Conservation (phyloP, 1,140 invertebrate species). For the Cylas formicarius region DNA sequence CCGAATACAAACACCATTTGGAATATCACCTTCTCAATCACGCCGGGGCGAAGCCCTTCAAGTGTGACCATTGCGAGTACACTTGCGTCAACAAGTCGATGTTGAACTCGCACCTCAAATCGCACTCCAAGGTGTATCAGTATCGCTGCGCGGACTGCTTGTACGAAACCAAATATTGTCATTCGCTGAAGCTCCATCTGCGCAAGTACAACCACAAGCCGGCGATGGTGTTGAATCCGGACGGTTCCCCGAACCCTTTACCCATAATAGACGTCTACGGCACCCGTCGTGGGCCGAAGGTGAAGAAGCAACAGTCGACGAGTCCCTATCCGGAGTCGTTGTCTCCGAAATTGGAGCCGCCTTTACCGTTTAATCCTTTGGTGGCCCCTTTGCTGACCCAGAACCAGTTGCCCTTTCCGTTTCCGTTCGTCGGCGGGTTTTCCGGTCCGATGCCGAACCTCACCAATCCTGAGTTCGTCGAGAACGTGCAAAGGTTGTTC, state of each 20-base stretch:
- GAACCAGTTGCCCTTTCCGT: slow-evolving; percentile 27
- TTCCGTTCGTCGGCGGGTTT: slow-evolving; percentile 30
- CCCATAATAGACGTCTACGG: slow-evolving; percentile 88
- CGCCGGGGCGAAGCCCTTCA: slow-evolving; percentile 92
- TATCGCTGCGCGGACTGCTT: slow-evolving; percentile 90
- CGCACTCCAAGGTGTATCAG: slow-evolving; percentile 94
- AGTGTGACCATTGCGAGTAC: slow-evolving; percentile 87
- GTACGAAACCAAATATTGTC: slow-evolving; percentile 98
- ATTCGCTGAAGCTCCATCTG: slow-evolving; percentile 93
- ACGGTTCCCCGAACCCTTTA: slow-evolving; percentile 77
- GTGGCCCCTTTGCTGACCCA: slow-evolving; percentile 10
- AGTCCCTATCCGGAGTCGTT: neutral
- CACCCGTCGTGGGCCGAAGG: slow-evolving; percentile 74
- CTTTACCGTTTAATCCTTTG: slow-evolving; percentile 27
- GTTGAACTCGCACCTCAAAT: slow-evolving; percentile 98
- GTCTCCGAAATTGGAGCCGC: slow-evolving; percentile 23
- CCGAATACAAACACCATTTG: slow-evolving; percentile 97
- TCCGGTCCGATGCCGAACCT: slow-evolving; percentile 44
- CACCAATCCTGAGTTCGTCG: slow-evolving; percentile 10
- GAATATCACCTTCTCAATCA: slow-evolving; percentile 97
- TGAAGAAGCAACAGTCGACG: slow-evolving; percentile 45
- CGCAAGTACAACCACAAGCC: slow-evolving; percentile 86
- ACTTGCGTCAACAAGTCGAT: slow-evolving; percentile 98
- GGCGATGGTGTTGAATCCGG: slow-evolving; percentile 76
- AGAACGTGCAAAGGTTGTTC: slow-evolving; percentile 13